Evolutionary conservation across 2,888 invertebrate genomes (phyloP).

Genomic region (Pelosia muscerda): DNA sequence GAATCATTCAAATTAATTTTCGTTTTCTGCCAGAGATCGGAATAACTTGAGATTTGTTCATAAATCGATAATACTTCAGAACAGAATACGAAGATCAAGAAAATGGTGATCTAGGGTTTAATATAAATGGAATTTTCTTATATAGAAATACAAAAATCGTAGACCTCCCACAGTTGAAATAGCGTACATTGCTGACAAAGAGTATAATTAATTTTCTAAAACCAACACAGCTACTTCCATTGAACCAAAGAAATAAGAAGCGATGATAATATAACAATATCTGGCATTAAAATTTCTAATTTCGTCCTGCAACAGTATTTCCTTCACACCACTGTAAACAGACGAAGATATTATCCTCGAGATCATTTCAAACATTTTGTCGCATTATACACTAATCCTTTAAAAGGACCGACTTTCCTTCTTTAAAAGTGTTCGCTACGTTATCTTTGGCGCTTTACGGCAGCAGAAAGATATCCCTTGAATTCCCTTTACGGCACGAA

Average conservation of each 20-base stretch:
- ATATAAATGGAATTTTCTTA: neutral
- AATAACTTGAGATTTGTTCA: neutral
- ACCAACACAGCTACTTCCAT: neutral
- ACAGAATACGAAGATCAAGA: neutral
- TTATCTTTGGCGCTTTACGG: slow-evolving; percentile 48
- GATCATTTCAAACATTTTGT: neutral
- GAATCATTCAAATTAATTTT: neutral
- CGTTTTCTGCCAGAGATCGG: neutral
- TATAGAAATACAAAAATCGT: neutral
- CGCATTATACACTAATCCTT: slow-evolving; percentile 8
- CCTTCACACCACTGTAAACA: neutral
- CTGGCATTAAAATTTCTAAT: neutral
- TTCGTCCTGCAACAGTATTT: neutral
- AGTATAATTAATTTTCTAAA: neutral
- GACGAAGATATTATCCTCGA: neutral
- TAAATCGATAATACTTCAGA: no score
- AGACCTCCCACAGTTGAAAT: neutral
- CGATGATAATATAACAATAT: neutral
- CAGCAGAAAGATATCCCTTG: slow-evolving; percentile 43
- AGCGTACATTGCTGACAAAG: neutral
- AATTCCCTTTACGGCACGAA: slow-evolving; percentile 42
- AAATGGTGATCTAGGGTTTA: neutral
- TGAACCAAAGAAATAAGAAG: neutral
- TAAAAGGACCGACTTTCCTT: slow-evolving; percentile 36
- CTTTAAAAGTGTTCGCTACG: slow-evolving; percentile 39